Base-by-base conservation (phyloP, 1,140 invertebrate genomes). In the Heliothis virescens region DNA sequence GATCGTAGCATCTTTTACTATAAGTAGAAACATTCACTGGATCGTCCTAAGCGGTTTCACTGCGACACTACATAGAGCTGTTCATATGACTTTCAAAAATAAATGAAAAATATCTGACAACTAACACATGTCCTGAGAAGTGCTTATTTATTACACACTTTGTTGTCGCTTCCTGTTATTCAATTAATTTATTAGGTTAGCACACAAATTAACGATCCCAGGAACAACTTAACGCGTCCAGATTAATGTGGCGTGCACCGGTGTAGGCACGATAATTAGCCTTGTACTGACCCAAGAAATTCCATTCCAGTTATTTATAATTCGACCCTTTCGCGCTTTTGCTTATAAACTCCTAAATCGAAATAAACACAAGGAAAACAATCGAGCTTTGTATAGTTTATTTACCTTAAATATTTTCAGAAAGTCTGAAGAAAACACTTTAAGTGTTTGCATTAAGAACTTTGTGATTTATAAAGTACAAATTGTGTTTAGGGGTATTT, bases 171-270 rank as follows among this genome's bases (percentile, higher is more conserved):
- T 89, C 87, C 86, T 81, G 85, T 83, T 86, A 84, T 85, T 85
- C 90, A 89, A 90, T 85, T 90, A 92, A 92, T 91, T 92, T 92
- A 92, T 91, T 87, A 83, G 85, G 84, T 88, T 87, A 87, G 84
- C 80, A 86, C 85, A 86, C 85, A 89, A 89, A 92, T 92, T 90
- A 87, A 89, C 86, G 83, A 83, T 88, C 84, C 83, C 88, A 91
- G 90, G 90, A 93, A 92, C 86, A 89, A 80, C 83, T 87, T 87
- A 90, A 85, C 85, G 84, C 82, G 57, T 77, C 79, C 72, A 88
- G 82, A 93, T 90, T 90, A 88, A 93, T 88, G 34, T 41, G 74
- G 79, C 60, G 53, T 83, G 57, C 62, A 78, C 48, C 59, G 50
- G 57, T 55, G 59, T 78, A 67, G 34, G 75, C 52, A 73, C 62